Conservation (phyloP, 2,888 invertebrate species). For the Gymnosoma rotundatum region DNA sequence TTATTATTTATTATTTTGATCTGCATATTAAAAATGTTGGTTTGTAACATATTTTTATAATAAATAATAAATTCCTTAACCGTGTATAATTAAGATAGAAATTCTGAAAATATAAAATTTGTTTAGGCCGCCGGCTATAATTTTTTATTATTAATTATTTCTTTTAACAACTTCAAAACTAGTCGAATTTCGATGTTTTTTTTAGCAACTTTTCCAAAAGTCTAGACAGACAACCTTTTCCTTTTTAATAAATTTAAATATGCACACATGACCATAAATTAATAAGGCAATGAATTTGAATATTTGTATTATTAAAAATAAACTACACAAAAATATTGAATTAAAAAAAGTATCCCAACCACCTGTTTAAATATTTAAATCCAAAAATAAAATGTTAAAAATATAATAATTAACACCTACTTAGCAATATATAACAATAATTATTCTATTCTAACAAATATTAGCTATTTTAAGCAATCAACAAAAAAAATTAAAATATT, state of each 20-base stretch:
- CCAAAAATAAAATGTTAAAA: constrained; percentile 14
- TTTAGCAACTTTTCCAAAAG: not conserved
- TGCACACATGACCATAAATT: constrained; percentile 7
- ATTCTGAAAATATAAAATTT: not conserved
- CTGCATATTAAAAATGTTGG: no score
- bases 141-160: not conserved
- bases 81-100: not conserved
- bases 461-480: no score
- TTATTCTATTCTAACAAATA: constrained; percentile 27
- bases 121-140: constrained; percentile 16
- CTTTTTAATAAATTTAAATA: not conserved
- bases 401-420: constrained; percentile 52
- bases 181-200: not conserved
- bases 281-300: constrained; percentile 20
- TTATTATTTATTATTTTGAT: no score
- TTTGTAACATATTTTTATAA: no score
- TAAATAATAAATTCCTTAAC: not conserved
- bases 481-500: no score
- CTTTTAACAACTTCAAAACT: not conserved
- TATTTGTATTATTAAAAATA: constrained; percentile 28
- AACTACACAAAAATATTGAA: constrained; percentile 19
- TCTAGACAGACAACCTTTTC: constrained; percentile 31
- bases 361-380: constrained; percentile 37
- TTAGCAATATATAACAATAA: constrained; percentile 29
- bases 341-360: constrained; percentile 34